phyloP scores from a whole-genome alignment of 2,888 invertebrate species.

The Augochlorella aurata region DNA sequence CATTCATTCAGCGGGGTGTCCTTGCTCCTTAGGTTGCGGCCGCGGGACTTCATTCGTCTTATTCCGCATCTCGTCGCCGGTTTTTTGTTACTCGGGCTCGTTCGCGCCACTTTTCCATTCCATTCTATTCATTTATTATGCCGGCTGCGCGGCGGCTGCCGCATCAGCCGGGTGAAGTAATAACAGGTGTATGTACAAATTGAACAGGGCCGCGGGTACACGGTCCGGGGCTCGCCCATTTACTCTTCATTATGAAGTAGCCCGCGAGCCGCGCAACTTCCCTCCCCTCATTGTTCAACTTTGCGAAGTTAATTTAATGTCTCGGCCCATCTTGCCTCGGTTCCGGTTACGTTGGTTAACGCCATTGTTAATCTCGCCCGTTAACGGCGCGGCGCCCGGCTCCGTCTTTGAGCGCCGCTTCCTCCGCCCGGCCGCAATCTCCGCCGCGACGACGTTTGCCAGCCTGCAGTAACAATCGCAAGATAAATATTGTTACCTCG shows the following conservation, averaged over 20 bases:
- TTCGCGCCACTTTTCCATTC: neutral
- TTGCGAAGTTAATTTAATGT: slow-evolving; percentile 45
- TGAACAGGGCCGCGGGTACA: slow-evolving; percentile 26
- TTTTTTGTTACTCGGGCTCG: slow-evolving; percentile 1
- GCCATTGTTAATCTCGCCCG: slow-evolving; percentile 34
- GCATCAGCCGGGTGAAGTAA: slow-evolving; percentile 14
- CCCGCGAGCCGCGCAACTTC: slow-evolving; percentile 12
- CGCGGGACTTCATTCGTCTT: slow-evolving; percentile 57
- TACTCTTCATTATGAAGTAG: slow-evolving; percentile 48
- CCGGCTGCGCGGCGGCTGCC: neutral
- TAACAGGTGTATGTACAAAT: slow-evolving; percentile 51
- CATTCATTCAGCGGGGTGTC: slow-evolving; percentile 45
- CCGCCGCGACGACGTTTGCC: neutral
- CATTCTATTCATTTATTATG: slow-evolving; percentile 28
- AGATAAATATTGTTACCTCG: neutral
- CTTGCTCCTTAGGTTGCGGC: slow-evolving; percentile 20
- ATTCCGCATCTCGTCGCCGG: slow-evolving; percentile 23
- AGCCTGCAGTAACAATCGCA: neutral
- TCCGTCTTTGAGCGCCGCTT: neutral
- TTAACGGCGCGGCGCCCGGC: slow-evolving; percentile 3
- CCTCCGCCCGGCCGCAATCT: neutral
- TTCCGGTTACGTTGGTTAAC: slow-evolving; percentile 33
- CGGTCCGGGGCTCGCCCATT: slow-evolving; percentile 32
- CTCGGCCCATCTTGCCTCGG: slow-evolving; percentile 20
- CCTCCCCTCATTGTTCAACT: slow-evolving; percentile 29